Conservation (phyloP, 2,797 vertebrate genomes). For the Melanotaenia pygmaea region DNA sequence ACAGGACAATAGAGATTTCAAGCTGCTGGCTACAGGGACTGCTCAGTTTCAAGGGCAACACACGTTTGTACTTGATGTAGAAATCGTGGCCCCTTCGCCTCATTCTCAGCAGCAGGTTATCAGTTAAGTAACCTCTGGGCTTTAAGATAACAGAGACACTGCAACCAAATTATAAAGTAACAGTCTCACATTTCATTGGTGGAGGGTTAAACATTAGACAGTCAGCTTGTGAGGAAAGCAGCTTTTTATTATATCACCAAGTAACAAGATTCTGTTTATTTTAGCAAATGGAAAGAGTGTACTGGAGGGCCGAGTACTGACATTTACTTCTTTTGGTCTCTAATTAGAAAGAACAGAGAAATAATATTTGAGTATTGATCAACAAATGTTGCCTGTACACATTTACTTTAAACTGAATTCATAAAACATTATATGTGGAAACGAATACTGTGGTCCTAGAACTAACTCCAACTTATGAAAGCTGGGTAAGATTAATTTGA, state of each 20-base stretch:
- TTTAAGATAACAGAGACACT: constrained; percentile 3
- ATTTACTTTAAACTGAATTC: neutral
- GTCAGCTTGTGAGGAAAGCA: neutral
- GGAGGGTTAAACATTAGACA: constrained; percentile 49
- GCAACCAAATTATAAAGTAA: constrained; percentile 6
- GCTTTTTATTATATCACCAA: constrained; percentile 26
- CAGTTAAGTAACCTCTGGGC: neutral
- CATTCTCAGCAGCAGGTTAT: constrained; percentile 1
- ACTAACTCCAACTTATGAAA: neutral
- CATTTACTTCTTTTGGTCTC: constrained; percentile 5
- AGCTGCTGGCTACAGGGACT: constrained; percentile 24
- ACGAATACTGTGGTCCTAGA: neutral
- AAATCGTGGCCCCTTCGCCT: neutral
- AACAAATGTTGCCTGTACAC: neutral
- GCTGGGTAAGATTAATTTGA: neutral
- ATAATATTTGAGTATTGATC: neutral
- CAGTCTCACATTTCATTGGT: constrained; percentile 14
- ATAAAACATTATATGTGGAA: constrained; percentile 20
- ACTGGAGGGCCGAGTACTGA: neutral
- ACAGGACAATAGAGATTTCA: constrained; percentile 54
- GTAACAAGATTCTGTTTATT: constrained; percentile 40
- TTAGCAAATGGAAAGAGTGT: constrained; percentile 3
- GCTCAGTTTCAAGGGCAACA: constrained; percentile 15
- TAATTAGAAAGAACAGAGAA: neutral
- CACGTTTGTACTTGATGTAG: neutral